Evolutionary conservation across 2,113 vertebrate species (phyloP).

Genomic region (Paradoxurus hermaphroditus): DNA sequence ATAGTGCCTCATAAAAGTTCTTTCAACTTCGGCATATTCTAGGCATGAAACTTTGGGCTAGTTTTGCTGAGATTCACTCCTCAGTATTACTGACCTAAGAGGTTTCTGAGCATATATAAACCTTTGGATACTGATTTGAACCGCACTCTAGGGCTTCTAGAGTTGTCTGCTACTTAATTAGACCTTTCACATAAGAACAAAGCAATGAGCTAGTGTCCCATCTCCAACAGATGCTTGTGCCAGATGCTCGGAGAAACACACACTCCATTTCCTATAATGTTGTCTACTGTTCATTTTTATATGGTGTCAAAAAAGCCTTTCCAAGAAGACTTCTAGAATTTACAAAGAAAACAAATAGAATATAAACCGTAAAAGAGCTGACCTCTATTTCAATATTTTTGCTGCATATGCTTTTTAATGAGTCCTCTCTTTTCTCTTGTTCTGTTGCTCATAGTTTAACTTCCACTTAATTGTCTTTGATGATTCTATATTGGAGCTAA

Average conservation of each 20-base stretch:
- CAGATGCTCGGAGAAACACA: slow-evolving; percentile 60
- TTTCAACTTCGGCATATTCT: slow-evolving; percentile 27
- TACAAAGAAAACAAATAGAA: background rate
- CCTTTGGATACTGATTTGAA: slow-evolving; percentile 62
- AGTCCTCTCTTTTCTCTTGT: background rate
- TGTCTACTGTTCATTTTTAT: slow-evolving; percentile 56
- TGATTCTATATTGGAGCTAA: background rate
- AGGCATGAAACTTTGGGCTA: slow-evolving; percentile 29
- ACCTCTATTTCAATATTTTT: background rate
- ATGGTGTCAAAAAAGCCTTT: background rate
- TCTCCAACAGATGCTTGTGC: slow-evolving; percentile 65
- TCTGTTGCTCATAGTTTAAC: background rate
- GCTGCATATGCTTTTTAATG: background rate
- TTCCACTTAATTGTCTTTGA: background rate
- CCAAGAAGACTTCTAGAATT: slow-evolving; percentile 20
- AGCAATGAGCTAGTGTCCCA: slow-evolving; percentile 48
- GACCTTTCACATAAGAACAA: slow-evolving; percentile 58
- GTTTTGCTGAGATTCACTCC: slow-evolving; percentile 71
- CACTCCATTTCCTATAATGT: slow-evolving; percentile 52
- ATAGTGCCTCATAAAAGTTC: background rate
- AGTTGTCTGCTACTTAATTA: slow-evolving; percentile 69
- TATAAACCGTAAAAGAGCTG: background rate
- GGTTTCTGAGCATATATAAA: slow-evolving; percentile 49
- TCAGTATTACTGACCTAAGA: slow-evolving; percentile 64
- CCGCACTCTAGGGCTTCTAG: slow-evolving; percentile 49